Base-by-base conservation (phyloP, 2,797 vertebrate genomes). In the Chaetophractus vellerosus region DNA sequence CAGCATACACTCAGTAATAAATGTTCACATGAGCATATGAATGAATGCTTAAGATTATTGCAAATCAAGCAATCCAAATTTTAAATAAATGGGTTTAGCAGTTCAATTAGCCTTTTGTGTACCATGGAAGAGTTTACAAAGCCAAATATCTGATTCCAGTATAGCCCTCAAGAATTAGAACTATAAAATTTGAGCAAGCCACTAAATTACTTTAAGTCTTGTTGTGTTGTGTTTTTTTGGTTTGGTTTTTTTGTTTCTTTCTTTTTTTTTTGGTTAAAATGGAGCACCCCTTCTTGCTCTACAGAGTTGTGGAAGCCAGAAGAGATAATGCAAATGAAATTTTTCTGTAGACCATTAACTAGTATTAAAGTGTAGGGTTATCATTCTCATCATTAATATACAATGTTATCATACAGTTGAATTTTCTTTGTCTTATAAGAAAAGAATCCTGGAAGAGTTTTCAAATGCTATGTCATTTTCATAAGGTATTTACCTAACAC, bases 401-500 rank as follows among this genome's bases (percentile, higher is more conserved):
- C 3, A 78, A 11, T 57, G 36, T 57, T 66, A 24, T 66, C 38
- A 50, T 38, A 52, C 2, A 55, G 41, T 45, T 81, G 6, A 71
- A 41, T 91, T 80, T 81, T 26, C 55, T 72, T 86, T 55, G 87
- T 91, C 87, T 91, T 61, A 68, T 59, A 23, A 48, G 12, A 72
- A 66, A 83, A 76, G 21, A 76, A 52, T 61, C 18, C 57, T 45
- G 6, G 48, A 19, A 86, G 48, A 59, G 16, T 71, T 48, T 78
- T 64, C 16, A 91, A 74, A 69, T 91, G 74, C 18, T 59, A 72
- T 26, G 26, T 76, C 55, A 81, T 71, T 79, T 57, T 82, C 38
- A n/a, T 89, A 86, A 94, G 45, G 28, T 82, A 23, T 86, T 92
- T 81, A 64, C 52, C 11, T 92, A 72, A 76, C 81, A 52, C 10